phyloP scores from a whole-genome alignment of 2,113 vertebrate genomes.

The Regulus satrapa region DNA sequence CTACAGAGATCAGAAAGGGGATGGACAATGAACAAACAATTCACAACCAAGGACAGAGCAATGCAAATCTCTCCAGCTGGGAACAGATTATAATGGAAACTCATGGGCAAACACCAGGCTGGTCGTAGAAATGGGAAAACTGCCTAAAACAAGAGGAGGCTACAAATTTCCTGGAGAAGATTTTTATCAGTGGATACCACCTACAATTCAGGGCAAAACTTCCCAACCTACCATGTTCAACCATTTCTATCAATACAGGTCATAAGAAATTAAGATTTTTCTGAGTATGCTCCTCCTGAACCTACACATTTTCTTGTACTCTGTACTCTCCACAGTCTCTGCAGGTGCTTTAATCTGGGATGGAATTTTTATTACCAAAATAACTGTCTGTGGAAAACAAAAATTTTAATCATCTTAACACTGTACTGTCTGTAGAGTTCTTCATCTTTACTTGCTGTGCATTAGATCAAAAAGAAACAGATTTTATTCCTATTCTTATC shows the following conservation, averaged over 20 bases:
- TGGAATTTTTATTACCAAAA: neutral
- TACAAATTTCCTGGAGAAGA: neutral
- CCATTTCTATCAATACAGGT: neutral
- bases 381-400: neutral
- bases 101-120: neutral
- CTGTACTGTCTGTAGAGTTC: neutral
- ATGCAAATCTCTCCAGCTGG: accelerated
- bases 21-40: neutral
- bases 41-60: neutral
- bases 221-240: neutral
- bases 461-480: neutral
- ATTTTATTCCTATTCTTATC: neutral
- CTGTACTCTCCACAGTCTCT: neutral
- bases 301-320: neutral
- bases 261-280: neutral
- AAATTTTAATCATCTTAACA: neutral
- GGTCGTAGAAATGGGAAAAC: neutral
- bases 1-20: accelerated
- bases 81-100: neutral
- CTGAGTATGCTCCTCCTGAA: neutral
- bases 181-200: neutral
- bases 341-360: neutral
- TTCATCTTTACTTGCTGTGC: neutral
- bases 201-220: neutral
- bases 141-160: neutral